Percentiles rank a stretch among this genome's conserved stretches.
phyloP scores from a whole-genome alignment of 2,888 invertebrate species.

The Odontothrips loti region DNA sequence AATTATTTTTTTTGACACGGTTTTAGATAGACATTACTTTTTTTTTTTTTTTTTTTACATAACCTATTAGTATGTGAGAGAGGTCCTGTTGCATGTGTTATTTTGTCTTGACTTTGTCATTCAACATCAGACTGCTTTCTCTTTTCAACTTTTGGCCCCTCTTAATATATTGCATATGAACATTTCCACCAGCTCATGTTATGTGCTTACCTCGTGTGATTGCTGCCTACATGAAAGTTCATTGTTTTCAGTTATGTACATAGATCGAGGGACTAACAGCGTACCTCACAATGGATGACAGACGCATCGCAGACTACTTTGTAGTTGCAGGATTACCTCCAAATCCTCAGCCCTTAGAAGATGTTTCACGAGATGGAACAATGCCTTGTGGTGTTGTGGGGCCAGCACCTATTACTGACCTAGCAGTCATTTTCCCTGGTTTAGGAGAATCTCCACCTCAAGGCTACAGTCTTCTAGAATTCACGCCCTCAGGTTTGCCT shows the following conservation, averaged over 20 bases:
- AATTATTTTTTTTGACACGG: too few relatives aligned
- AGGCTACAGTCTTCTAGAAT: slow-evolving; percentile 67
- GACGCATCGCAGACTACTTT: slow-evolving; percentile 94
- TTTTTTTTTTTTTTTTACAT: neutral
- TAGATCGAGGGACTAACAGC: neutral
- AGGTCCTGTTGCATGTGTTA: neutral
- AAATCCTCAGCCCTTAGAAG: slow-evolving; percentile 68
- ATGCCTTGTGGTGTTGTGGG: slow-evolving; percentile 73
- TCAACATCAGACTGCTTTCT: too few relatives aligned
- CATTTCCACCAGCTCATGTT: too few relatives aligned
- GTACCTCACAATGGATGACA: slow-evolving; percentile 65
- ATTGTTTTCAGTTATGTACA: neutral
- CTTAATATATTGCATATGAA: too few relatives aligned
- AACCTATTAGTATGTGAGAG: neutral
- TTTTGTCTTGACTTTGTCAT: neutral
- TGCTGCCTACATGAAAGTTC: too few relatives aligned
- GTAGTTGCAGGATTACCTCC: slow-evolving; percentile 93
- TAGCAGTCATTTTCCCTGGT: slow-evolving; percentile 84
- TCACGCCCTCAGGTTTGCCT: slow-evolving; percentile 67
- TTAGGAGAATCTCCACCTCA: slow-evolving; percentile 80
- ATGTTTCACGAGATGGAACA: slow-evolving; percentile 66
- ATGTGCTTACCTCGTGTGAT: too few relatives aligned
- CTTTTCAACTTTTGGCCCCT: too few relatives aligned
- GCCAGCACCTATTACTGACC: slow-evolving; percentile 92
- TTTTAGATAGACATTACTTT: too few relatives aligned